Evolutionary conservation across 2,797 vertebrate species (phyloP).

Genomic region (Sebastes melanostomus): DNA sequence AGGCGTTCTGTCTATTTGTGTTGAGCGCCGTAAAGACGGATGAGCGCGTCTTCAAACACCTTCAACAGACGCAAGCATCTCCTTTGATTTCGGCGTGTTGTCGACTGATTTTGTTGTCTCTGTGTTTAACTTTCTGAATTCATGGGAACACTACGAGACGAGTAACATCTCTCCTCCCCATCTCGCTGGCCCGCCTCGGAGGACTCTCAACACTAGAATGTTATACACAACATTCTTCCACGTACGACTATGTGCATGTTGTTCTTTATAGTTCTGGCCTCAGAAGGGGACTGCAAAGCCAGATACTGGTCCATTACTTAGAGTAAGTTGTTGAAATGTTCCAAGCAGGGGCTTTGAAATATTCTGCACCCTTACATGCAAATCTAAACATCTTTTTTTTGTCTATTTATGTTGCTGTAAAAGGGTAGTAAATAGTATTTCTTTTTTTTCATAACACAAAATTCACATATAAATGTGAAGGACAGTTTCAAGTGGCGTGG

Average conservation of each 20-base stretch:
- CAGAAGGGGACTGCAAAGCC: slow-evolving; percentile 1
- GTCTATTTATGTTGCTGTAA: background rate
- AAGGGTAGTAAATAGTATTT: no score
- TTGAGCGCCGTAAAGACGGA: slow-evolving; percentile 80
- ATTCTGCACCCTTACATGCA: slow-evolving; percentile 16
- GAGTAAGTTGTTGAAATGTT: slow-evolving; percentile 22
- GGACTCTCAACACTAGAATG: slow-evolving; percentile 29
- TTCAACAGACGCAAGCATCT: background rate
- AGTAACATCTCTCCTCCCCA: background rate
- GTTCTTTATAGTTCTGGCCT: slow-evolving; percentile 37
- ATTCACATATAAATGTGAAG: background rate
- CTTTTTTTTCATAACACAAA: background rate
- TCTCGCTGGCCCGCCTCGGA: background rate
- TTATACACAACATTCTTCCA: slow-evolving; percentile 53
- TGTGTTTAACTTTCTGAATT: slow-evolving; percentile 32
- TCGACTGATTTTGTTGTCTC: slow-evolving; percentile 6
- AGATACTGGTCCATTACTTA: slow-evolving; percentile 18
- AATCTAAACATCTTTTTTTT: background rate
- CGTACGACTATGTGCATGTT: slow-evolving; percentile 19
- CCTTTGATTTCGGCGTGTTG: background rate
- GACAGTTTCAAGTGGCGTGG: background rate
- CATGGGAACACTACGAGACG: background rate
- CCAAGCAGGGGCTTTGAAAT: slow-evolving; percentile 5
- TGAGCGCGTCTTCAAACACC: slow-evolving; percentile 42
- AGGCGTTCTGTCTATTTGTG: slow-evolving; percentile 78